Conservation (phyloP, 2,888 invertebrate genomes). For the Glyphotaelius pellucidus region DNA sequence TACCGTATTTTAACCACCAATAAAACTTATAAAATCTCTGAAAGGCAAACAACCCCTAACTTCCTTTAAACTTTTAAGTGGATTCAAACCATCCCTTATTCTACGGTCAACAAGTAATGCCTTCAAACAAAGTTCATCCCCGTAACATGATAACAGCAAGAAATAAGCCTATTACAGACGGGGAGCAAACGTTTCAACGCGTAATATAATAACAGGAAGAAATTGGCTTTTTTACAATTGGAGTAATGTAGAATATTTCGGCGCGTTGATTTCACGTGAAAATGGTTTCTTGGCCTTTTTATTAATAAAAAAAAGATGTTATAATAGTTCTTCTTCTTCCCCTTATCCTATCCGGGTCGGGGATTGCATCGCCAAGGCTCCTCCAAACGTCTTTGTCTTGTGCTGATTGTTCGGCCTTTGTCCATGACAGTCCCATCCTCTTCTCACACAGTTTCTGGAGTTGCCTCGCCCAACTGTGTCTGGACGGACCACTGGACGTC, state of each 20-base stretch:
- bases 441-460: no score
- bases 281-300: neutral
- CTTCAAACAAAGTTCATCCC: neutral
- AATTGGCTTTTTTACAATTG: no score
- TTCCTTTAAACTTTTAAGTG: slow-evolving; percentile 2
- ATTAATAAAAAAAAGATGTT: no score
- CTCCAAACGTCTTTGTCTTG: no score
- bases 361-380: no score
- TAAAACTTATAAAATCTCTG: neutral
- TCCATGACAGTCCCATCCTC: no score
- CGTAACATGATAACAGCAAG: neutral
- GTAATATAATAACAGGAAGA: no score
- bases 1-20: neutral
- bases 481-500: no score
- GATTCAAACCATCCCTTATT: neutral
- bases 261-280: neutral
- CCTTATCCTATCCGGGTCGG: no score
- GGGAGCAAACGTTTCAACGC: neutral
- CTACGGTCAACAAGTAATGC: neutral
- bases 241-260: neutral
- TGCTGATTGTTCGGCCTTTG: no score
- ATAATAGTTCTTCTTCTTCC: no score
- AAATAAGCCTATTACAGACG: neutral
- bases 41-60: neutral
- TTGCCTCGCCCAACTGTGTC: no score